Evolutionary conservation across 2,888 invertebrate species (phyloP), one percentile per base, ranked within the genome.

Genomic region (Cryptophagus acutangulus): DNA sequence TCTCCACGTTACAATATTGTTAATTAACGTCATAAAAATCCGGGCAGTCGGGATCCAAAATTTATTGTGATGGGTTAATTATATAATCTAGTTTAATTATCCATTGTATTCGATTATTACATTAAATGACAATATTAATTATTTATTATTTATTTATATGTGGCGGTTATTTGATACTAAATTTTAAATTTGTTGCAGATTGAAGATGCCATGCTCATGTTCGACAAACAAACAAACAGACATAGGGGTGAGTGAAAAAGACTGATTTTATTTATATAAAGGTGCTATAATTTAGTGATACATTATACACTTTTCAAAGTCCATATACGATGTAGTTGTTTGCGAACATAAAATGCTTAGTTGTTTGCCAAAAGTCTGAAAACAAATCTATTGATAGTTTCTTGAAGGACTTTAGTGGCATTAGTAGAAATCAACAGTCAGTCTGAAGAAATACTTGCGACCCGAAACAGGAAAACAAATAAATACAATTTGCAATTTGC

Each of bases 181-280:
- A n/a, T 33, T 35, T 25, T 33, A 17, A 59, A 71, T 69, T 75
- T 74, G 72, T 89, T 90, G 49, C 87, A 95, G 94, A 94, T 96
- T 72, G 95, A 96, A 75, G 96, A 96, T 73, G 96, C 97, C 64
- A 99, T 99, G 97, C 83, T 99, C 72, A 99, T 99, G 99, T 99
- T 97, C 77, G 99, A 99, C 78, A 99, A 99, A 82, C 94, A 96
- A 74, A 99, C 99, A 70, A 97, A 97, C 81, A 87, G 99, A 78
- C 99, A 99, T 80, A 88, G 99, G 89, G 91, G 91, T 91, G 73
- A 84, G 85, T n/a, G n/a, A n/a, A n/a, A n/a, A n/a, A n/a, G n/a
- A n/a, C n/a, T n/a, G n/a, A n/a, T 76, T 43, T 31, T 31, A 8
- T 31, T 31, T 15, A 15, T 3, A 31, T 8, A 31, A 31, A 5